Percentiles rank a stretch among this genome's conserved stretches.
Conservation (phyloP, 2,888 invertebrate species). For the Drosophila monieri region DNA sequence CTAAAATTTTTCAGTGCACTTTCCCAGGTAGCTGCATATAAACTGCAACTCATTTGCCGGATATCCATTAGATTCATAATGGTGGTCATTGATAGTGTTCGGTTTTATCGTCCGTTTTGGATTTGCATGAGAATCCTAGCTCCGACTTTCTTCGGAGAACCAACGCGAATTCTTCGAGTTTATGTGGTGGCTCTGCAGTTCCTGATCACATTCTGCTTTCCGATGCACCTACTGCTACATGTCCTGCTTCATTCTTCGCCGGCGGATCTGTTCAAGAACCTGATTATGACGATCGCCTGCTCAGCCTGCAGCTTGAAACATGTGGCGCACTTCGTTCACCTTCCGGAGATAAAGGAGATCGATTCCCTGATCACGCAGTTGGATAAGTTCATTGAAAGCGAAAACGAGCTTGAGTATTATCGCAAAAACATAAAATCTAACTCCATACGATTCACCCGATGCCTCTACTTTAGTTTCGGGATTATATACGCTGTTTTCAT, state of each 20-base stretch:
- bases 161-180: slow-evolving; percentile 11
- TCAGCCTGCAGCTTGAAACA: slow-evolving; percentile 58
- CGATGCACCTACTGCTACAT: slow-evolving; percentile 60
- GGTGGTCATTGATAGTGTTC: slow-evolving; percentile 46
- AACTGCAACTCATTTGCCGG: slow-evolving; percentile 6
- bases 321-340: slow-evolving; percentile 35
- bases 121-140: slow-evolving; percentile 44
- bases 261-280: slow-evolving; percentile 51
- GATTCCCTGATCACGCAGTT: slow-evolving; percentile 38
- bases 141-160: slow-evolving; percentile 48
- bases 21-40: slow-evolving; percentile 39
- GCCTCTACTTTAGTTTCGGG: slow-evolving; percentile 46
- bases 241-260: slow-evolving; percentile 34
- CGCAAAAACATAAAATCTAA: slow-evolving; percentile 22
- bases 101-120: slow-evolving; percentile 59
- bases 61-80: slow-evolving; percentile 13
- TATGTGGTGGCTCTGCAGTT: slow-evolving; percentile 39
- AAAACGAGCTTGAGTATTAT: slow-evolving; percentile 49
- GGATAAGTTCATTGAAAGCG: slow-evolving; percentile 40
- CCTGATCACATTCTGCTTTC: slow-evolving; percentile 57
- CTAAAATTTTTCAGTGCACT: slow-evolving; percentile 10
- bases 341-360: slow-evolving; percentile 50
- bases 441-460: slow-evolving; percentile 33
- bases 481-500: slow-evolving; percentile 40
- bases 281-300: slow-evolving; percentile 45